These are phyloP conservation scores for Eurystomus glaucurus DNA, from an alignment of 2,797 vertebrate genomes.

Conservation along the genomic window DNA sequence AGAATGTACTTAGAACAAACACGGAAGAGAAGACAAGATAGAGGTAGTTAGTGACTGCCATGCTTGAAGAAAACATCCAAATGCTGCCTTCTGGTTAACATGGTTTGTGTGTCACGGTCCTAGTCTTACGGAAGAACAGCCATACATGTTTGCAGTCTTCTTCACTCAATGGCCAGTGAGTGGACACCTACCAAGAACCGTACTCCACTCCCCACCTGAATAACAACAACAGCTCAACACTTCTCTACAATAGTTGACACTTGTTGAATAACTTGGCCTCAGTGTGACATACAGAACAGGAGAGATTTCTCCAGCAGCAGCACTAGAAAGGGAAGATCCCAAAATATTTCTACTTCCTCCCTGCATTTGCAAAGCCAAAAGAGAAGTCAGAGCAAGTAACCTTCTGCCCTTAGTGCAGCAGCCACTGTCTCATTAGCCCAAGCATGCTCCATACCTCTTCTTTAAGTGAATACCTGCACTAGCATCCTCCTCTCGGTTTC, in stretches of 20 bases:
- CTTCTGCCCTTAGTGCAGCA: neutral
- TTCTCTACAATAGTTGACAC: neutral
- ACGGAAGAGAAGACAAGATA: neutral
- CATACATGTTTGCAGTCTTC: neutral
- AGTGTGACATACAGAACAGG: fast-evolving
- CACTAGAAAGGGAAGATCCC: neutral
- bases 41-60: neutral
- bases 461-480: neutral
- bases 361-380: conserved; percentile 1
- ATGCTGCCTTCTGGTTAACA: fast-evolving
- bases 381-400: conserved; percentile 10
- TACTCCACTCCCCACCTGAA: neutral
- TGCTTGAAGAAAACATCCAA: neutral
- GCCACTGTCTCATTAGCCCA: conserved; percentile 2
- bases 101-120: too few species aligned
- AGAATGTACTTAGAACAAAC: neutral
- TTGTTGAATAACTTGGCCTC: neutral
- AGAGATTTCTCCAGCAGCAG: neutral
- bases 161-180: neutral
- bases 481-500: neutral
- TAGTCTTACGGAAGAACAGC: neutral
- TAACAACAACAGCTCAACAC: neutral
- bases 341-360: neutral
- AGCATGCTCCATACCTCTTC: neutral
- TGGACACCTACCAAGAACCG: neutral